Conservation (phyloP, 2,888 invertebrate genomes). For the Brachynemurus nebulosus region DNA sequence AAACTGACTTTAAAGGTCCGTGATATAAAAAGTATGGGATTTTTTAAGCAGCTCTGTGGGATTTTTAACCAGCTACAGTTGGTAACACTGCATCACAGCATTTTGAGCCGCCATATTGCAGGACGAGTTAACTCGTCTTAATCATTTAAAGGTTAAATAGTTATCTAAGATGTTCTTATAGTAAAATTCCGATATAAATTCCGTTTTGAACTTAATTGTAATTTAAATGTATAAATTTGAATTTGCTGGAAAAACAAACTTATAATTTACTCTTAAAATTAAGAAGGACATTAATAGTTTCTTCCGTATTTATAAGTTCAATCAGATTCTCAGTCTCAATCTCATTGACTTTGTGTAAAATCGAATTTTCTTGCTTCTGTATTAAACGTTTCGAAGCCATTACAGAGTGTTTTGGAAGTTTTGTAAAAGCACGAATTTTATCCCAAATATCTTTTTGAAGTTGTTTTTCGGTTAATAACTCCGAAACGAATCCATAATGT, state of each 20-base stretch:
- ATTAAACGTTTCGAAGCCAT: slow-evolving; percentile 8
- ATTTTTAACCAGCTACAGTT: no score
- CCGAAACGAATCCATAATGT: slow-evolving; percentile 61
- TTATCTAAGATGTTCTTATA: no score
- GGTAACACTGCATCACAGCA: no score
- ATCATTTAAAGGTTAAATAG: no score
- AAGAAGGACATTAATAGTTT: slow-evolving; percentile 8
- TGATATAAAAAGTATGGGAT: no score
- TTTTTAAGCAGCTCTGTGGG: no score
- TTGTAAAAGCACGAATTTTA: not conserved
- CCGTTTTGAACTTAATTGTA: not conserved
- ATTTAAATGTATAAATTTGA: no score
- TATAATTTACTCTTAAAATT: slow-evolving; percentile 11
- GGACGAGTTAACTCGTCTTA: no score
- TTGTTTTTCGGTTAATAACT: slow-evolving; percentile 52
- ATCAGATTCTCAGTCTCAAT: slow-evolving; percentile 8
- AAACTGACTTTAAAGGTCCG: no score
- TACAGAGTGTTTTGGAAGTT: slow-evolving; percentile 2
- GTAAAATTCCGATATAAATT: no score
- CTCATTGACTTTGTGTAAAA: slow-evolving; percentile 8
- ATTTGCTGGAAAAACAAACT: no score
- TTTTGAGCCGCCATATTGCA: no score
- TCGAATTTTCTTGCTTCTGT: slow-evolving; percentile 5
- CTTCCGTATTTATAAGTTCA: slow-evolving; percentile 7
- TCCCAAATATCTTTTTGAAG: slow-evolving; percentile 31